These are phyloP conservation scores for Tiaroga cobitis DNA, from an alignment of 2,797 vertebrate genomes.

Conservation along the genomic window DNA sequence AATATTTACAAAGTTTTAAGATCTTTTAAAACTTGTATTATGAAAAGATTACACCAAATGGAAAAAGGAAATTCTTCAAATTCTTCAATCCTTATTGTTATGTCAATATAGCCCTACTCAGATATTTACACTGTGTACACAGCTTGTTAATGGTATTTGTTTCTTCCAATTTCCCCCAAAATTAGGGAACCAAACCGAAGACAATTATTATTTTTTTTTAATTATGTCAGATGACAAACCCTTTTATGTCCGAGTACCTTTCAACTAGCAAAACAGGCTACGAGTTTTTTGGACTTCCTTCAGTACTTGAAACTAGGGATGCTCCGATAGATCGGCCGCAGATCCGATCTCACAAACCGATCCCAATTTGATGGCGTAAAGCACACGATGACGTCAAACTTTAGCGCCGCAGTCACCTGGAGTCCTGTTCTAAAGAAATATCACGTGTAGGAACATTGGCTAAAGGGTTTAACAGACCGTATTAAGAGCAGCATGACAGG, in stretches of 20 bases:
- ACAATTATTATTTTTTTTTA: too few species aligned
- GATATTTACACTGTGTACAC: conserved; percentile 23
- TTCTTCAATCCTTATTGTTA: not conserved
- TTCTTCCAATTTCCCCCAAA: not conserved
- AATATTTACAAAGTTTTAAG: conserved; percentile 33
- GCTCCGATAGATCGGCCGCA: not conserved
- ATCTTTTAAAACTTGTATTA: not conserved
- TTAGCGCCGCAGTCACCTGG: not conserved
- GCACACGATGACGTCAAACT: too few species aligned
- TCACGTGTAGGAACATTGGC: not conserved
- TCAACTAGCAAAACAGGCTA: not conserved
- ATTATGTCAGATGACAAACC: not conserved
- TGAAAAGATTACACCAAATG: not conserved
- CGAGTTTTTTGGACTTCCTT: conserved; percentile 24
- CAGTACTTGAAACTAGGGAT: not conserved
- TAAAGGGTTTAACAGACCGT: not conserved
- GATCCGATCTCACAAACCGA: not conserved
- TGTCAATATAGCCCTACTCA: conserved; percentile 8
- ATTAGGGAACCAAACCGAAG: not conserved
- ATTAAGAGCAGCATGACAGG: not conserved
- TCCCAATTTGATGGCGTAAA: not conserved
- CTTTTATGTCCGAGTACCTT: conserved; percentile 29
- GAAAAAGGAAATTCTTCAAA: conserved; percentile 19
- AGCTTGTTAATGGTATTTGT: not conserved
- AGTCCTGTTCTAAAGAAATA: not conserved